These are phyloP conservation scores for Silurus aristotelis DNA, from an alignment of 2,797 vertebrate genomes.

Conservation along the genomic window DNA sequence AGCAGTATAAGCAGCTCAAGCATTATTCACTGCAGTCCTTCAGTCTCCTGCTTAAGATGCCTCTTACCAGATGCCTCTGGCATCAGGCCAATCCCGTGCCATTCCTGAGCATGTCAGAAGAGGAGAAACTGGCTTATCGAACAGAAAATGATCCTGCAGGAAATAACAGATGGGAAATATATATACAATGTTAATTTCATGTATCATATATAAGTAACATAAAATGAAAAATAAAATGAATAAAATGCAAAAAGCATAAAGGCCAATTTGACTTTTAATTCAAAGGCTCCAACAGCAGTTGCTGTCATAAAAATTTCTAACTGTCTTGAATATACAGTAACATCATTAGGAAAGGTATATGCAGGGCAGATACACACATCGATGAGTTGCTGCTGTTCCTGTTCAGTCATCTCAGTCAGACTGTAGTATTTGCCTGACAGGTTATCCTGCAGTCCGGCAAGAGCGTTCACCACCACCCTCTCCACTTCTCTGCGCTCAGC, in stretches of 20 bases:
- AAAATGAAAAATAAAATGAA: neutral
- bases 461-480: conserved; percentile 84
- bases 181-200: conserved; percentile 3
- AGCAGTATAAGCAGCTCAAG: conserved; percentile 45
- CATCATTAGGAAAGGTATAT: neutral
- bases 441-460: conserved; percentile 84
- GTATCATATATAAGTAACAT: neutral
- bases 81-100: conserved; percentile 98
- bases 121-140: conserved; percentile 94
- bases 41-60: neutral
- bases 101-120: conserved; percentile 92
- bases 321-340: neutral
- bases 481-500: conserved; percentile 94
- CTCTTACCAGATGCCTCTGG: conserved; percentile 92
- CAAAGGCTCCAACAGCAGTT: neutral
- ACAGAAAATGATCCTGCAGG: conserved; percentile 91
- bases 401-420: conserved; percentile 87
- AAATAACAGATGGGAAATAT: neutral
- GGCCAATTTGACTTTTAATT: neutral
- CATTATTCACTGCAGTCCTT: conserved; percentile 1
- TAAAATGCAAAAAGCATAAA: neutral
- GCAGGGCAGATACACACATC: conserved; percentile 80
- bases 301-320: neutral
- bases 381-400: conserved; percentile 94
- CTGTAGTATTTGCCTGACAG: conserved; percentile 88